These are phyloP conservation scores for Rosalia funebris DNA, from an alignment of 2,888 invertebrate genomes.

Conservation along the genomic window DNA sequence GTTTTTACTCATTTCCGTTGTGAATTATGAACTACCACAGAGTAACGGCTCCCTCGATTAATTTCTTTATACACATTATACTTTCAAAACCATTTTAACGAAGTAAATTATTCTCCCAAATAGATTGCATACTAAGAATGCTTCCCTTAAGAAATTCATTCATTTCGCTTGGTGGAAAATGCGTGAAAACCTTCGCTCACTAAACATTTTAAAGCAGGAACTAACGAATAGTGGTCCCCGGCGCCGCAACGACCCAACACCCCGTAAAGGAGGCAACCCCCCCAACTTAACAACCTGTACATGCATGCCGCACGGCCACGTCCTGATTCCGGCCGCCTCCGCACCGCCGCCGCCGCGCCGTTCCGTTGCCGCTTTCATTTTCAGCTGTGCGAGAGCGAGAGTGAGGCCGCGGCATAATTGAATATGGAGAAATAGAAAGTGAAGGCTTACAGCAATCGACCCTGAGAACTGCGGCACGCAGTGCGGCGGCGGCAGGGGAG, in stretches of 20 bases:
- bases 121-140: too few species aligned
- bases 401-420: slow-evolving; percentile 25
- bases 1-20: too few species aligned
- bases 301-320: slow-evolving; percentile 15
- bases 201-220: too few species aligned
- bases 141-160: too few species aligned
- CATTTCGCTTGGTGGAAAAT: too few species aligned
- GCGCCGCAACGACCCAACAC: neutral
- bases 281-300: slow-evolving; percentile 9
- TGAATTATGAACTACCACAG: too few species aligned
- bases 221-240: neutral
- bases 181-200: too few species aligned
- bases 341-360: neutral
- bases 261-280: neutral
- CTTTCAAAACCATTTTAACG: too few species aligned
- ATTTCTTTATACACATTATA: too few species aligned
- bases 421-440: slow-evolving; percentile 48
- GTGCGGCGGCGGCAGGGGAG: slow-evolving; percentile 43
- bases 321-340: slow-evolving; percentile 5
- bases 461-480: slow-evolving; percentile 46
- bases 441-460: slow-evolving; percentile 47
- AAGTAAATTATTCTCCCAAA: too few species aligned
- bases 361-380: slow-evolving; percentile 11
- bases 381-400: slow-evolving; percentile 16
- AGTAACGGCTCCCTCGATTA: too few species aligned